Evolutionary conservation across 2,797 vertebrate species (phyloP).

Genomic region (Poecile montanus): DNA sequence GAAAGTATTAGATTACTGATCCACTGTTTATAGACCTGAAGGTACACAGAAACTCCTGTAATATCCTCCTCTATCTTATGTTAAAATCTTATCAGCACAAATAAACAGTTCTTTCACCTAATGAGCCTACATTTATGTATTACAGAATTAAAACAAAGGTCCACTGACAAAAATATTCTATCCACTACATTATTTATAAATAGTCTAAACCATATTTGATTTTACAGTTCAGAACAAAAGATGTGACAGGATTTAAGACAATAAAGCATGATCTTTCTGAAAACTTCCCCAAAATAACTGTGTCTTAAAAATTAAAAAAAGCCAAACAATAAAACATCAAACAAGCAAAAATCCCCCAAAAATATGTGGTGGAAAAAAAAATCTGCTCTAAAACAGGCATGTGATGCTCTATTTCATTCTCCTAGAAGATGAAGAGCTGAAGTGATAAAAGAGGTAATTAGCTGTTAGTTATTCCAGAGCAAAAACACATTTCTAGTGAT

Average conservation of each 20-base stretch:
- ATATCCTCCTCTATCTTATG: neutral
- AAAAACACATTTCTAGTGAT: constrained; percentile 18
- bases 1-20: neutral
- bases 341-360: neutral
- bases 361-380: neutral
- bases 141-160: neutral
- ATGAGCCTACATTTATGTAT: neutral
- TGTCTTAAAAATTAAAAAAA: neutral
- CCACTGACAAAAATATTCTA: neutral
- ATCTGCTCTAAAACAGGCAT: neutral
- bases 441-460: constrained; percentile 51
- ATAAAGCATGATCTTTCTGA: neutral
- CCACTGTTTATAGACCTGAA: neutral
- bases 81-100: neutral
- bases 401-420: neutral
- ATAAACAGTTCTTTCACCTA: neutral
- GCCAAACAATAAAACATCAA: neutral
- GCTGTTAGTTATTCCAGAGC: constrained; percentile 25
- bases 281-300: neutral
- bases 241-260: neutral
- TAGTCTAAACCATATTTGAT: neutral
- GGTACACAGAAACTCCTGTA: neutral
- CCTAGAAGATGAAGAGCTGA: neutral
- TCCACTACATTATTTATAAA: neutral
- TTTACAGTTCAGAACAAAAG: neutral